A percentile compares a stretch with the other conserved stretches of the same genome.
Conservation (phyloP, 2,113 vertebrate species). For the Sceloporus undulatus region DNA sequence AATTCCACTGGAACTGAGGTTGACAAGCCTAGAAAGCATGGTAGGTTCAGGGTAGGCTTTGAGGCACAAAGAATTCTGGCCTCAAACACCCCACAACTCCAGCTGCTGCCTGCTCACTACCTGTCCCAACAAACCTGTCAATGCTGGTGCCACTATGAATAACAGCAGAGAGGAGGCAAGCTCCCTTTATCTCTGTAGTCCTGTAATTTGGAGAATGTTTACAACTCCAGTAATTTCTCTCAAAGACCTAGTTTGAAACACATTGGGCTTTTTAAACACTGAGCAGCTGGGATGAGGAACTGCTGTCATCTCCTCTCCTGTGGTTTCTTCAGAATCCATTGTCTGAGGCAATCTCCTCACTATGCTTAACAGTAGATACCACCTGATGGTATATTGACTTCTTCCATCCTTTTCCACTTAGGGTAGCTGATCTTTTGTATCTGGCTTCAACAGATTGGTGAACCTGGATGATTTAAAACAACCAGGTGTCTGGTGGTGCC, state of each 20-base stretch:
- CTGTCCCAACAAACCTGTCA: background rate
- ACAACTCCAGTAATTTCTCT: no score
- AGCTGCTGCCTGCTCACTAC: background rate
- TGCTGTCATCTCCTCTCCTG: background rate
- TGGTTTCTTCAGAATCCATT: background rate
- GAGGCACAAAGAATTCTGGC: background rate
- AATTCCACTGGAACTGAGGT: background rate
- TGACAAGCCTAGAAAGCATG: background rate
- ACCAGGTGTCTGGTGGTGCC: no score
- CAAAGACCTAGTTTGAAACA: no score
- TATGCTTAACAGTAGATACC: background rate
- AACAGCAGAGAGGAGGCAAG: background rate
- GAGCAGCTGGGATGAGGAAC: no score
- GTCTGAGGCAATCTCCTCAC: background rate
- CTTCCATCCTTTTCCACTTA: background rate
- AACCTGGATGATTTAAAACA: no score
- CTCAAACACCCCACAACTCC: background rate
- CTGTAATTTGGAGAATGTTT: no score
- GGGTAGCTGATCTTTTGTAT: no score
- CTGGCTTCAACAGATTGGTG: no score
- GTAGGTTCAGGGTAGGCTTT: background rate
- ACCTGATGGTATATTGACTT: background rate
- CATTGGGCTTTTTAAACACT: no score
- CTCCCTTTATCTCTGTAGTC: no score
- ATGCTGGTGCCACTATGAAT: background rate